A percentile compares a stretch with the other conserved stretches of the same genome.
Conservation (phyloP, 2,113 vertebrate species). For the Alces alces region DNA sequence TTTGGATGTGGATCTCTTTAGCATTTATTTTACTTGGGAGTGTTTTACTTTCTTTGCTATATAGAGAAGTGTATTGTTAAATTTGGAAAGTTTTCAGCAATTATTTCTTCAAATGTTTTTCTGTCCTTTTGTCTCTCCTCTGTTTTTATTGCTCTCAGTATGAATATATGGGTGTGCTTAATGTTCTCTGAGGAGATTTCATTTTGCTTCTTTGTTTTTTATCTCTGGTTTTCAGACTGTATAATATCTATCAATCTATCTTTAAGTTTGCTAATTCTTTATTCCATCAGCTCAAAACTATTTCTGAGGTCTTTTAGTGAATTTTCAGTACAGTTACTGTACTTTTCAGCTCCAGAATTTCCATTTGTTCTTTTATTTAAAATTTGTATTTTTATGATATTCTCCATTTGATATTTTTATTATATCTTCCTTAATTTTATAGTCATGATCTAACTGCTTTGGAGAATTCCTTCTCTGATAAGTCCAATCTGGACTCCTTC, state of each 20-base stretch:
- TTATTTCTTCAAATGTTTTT: not conserved
- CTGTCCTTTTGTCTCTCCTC: not conserved
- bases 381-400: not conserved
- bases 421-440: not conserved
- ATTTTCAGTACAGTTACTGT: not conserved
- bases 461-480: not conserved
- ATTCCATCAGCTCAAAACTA: not conserved
- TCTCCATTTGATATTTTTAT: not conserved
- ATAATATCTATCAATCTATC: not conserved
- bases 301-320: not conserved
- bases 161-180: not conserved
- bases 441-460: not conserved
- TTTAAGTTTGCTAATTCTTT: not conserved
- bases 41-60: not conserved
- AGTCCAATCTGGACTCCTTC: not conserved
- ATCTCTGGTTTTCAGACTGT: not conserved
- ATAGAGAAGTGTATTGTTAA: not conserved
- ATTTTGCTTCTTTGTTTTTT: not conserved
- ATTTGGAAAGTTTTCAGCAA: not conserved
- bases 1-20: not conserved
- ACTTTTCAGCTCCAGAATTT: not conserved
- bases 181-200: not conserved
- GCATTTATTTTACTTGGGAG: not conserved
- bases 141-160: not conserved
- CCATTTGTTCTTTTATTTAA: not conserved